These are phyloP conservation scores for Microctenopoma steveboyesi DNA, from an alignment of 2,797 vertebrate genomes.

Conservation along the genomic window DNA sequence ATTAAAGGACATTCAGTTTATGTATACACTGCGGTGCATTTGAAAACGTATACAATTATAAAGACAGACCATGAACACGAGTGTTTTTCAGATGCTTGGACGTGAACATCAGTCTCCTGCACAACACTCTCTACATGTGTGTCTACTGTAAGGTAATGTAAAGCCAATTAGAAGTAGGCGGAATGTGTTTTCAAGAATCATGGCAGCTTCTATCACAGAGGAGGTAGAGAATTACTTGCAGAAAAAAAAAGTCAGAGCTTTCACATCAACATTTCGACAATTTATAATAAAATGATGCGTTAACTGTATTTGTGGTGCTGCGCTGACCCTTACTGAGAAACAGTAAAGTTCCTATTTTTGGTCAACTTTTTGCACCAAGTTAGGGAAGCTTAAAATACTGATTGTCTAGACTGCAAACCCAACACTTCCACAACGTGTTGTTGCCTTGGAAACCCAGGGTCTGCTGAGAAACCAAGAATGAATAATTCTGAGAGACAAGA, in stretches of 20 bases:
- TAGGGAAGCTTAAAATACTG: conserved; percentile 46
- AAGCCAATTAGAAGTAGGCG: conserved; percentile 3
- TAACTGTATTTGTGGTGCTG: too few relatives aligned
- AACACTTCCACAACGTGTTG: conserved; percentile 61
- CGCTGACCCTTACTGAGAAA: background rate
- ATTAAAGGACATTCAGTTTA: background rate
- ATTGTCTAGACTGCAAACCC: conserved; percentile 55
- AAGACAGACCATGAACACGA: too few relatives aligned
- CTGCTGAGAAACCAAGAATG: conserved; percentile 64
- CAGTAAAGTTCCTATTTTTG: background rate
- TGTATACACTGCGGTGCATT: background rate
- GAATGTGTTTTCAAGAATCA: background rate
- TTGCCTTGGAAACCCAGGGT: conserved; percentile 79
- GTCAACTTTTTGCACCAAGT: conserved; percentile 19
- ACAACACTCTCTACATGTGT: too few relatives aligned
- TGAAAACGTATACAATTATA: background rate
- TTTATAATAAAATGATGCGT: background rate
- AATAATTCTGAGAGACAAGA: conserved; percentile 66
- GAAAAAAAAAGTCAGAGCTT: background rate
- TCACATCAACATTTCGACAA: background rate
- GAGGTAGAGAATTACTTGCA: background rate
- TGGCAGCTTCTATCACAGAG: conserved; percentile 1
- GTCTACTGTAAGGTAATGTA: background rate
- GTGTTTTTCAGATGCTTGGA: too few relatives aligned
- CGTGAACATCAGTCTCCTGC: too few relatives aligned